Conservation (phyloP, 2,888 invertebrate species). For the Uropetala carovei region DNA sequence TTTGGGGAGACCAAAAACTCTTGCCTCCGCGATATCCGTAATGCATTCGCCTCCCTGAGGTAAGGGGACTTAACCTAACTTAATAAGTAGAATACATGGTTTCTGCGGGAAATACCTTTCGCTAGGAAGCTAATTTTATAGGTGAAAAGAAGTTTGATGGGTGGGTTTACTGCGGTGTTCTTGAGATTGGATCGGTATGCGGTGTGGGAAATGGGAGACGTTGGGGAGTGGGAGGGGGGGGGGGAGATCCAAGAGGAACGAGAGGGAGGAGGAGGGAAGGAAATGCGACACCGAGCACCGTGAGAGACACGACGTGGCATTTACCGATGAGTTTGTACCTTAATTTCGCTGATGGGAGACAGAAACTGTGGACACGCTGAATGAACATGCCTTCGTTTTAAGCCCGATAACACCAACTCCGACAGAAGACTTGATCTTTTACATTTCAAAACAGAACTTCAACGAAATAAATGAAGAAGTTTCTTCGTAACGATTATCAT, state of each 20-base stretch:
- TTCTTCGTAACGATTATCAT: too few species aligned
- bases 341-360: too few species aligned
- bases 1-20: not conserved
- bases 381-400: too few species aligned
- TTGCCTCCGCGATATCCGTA: not conserved
- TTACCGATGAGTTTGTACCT: too few species aligned
- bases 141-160: not conserved
- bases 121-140: not conserved
- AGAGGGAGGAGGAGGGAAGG: not conserved
- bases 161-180: not conserved
- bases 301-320: too few species aligned
- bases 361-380: too few species aligned
- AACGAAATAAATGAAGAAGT: too few species aligned
- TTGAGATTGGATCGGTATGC: slow-evolving; percentile 9
- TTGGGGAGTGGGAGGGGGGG: not conserved
- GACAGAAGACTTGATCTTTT: too few species aligned
- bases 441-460: too few species aligned
- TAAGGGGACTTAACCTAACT: slow-evolving; percentile 26
- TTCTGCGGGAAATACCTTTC: not conserved
- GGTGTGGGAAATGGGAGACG: not conserved
- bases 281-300: not conserved
- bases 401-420: too few species aligned
- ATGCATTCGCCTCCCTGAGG: not conserved
- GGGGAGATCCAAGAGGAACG: not conserved
- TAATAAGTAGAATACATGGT: slow-evolving; percentile 1